phyloP scores from a whole-genome alignment of 2,888 invertebrate genomes.

The Elegia similella region DNA sequence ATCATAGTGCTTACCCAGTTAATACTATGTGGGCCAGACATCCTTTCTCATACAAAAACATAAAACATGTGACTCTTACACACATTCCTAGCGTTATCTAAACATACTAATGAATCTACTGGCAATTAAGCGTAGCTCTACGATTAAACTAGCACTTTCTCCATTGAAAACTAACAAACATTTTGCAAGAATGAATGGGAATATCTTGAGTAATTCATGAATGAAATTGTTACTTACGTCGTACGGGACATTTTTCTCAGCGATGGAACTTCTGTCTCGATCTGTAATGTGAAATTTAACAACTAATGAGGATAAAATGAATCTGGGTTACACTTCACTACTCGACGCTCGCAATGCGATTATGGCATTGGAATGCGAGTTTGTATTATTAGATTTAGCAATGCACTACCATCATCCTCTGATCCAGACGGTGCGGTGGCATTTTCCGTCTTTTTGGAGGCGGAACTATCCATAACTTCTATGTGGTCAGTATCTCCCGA shows the following conservation, averaged over 20 bases:
- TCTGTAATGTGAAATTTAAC: constrained; percentile 70
- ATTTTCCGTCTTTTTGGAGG: constrained; percentile 82
- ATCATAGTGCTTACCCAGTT: background rate
- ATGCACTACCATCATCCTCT: constrained; percentile 81
- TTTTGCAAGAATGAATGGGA: constrained; percentile 45
- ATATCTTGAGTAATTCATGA: constrained; percentile 32
- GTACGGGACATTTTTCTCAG: constrained; percentile 83
- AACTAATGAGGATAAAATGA: constrained; percentile 41
- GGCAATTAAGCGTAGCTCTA: constrained; percentile 37
- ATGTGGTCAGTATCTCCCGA: constrained; percentile 92
- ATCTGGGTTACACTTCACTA: constrained; percentile 38
- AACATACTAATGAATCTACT: constrained; percentile 39
- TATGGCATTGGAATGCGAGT: constrained; percentile 44
- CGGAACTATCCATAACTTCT: constrained; percentile 87
- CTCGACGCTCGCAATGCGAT: constrained; percentile 43
- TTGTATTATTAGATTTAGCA: constrained; percentile 56
- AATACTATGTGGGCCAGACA: background rate
- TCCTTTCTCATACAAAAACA: background rate
- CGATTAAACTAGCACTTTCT: constrained; percentile 36
- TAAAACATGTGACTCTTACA: background rate
- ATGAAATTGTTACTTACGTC: constrained; percentile 74
- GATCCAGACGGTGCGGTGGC: constrained; percentile 81
- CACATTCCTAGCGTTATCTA: constrained; percentile 16
- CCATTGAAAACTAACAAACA: constrained; percentile 28
- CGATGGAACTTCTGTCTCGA: constrained; percentile 82